These are phyloP conservation scores for Arrhamphus sclerolepis DNA, from an alignment of 2,797 vertebrate species.

Conservation along the genomic window DNA sequence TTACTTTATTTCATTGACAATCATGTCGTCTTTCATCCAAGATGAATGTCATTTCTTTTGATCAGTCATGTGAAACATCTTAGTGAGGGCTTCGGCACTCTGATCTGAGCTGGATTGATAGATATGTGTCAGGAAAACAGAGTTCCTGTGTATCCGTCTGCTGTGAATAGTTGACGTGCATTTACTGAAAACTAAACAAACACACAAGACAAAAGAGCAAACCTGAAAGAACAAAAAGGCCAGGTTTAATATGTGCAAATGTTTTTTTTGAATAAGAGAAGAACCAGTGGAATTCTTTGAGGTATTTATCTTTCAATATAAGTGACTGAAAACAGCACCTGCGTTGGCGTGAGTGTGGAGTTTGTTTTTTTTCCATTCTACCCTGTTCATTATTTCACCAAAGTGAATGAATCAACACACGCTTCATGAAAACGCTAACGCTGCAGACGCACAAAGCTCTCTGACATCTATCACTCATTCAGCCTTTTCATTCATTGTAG, in stretches of 20 bases:
- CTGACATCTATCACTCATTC: slow-evolving; percentile 61
- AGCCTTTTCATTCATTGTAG: slow-evolving; percentile 69
- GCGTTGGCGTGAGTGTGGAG: slow-evolving; percentile 15
- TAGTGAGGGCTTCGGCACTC: slow-evolving; percentile 19
- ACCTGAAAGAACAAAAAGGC: slow-evolving; percentile 21
- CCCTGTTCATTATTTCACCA: slow-evolving; percentile 27
- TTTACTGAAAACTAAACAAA: slow-evolving; percentile 26
- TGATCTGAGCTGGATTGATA: slow-evolving; percentile 23
- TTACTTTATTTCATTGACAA: slow-evolving; percentile 38
- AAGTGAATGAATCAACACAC: slow-evolving; percentile 49
- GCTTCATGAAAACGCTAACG: slow-evolving; percentile 42
- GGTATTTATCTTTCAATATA: slow-evolving; percentile 39
- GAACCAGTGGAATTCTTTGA: slow-evolving; percentile 25
- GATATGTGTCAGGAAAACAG: slow-evolving; percentile 1
- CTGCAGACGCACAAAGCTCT: slow-evolving; percentile 57
- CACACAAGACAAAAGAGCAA: slow-evolving; percentile 16
- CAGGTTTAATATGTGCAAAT: slow-evolving; percentile 11
- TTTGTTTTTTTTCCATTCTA: slow-evolving; percentile 27
- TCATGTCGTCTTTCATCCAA: slow-evolving; percentile 32
- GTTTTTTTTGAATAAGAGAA: slow-evolving; percentile 23
- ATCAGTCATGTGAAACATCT: too few species aligned
- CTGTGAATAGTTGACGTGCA: slow-evolving; percentile 13
- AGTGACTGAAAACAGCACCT: slow-evolving; percentile 55
- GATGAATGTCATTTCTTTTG: slow-evolving; percentile 23
- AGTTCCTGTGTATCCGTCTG: slow-evolving; percentile 1